Percentiles rank a stretch among this genome's conserved stretches.
phyloP scores from a whole-genome alignment of 2,888 invertebrate genomes.

The Agriopis leucophaearia region DNA sequence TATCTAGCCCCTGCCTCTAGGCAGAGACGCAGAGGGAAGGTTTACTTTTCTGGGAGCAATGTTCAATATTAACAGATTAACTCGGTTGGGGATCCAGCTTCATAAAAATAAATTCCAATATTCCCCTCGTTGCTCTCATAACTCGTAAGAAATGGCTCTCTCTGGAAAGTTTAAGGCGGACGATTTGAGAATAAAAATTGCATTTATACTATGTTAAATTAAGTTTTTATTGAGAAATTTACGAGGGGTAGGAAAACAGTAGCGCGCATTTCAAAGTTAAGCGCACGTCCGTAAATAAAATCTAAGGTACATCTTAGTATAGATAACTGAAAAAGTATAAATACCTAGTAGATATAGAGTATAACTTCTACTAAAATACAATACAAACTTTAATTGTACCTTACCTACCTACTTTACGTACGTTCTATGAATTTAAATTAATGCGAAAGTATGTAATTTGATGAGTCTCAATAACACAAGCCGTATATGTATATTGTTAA shows the following conservation, averaged over 20 bases:
- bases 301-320: conserved; percentile 1
- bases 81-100: conserved; percentile 74
- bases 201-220: conserved; percentile 79
- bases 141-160: conserved; percentile 77
- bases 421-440: too few relatives aligned
- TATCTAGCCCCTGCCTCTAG: conserved; percentile 33
- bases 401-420: too few relatives aligned
- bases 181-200: conserved; percentile 81
- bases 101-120: conserved; percentile 82
- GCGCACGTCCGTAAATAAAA: conserved; percentile 18
- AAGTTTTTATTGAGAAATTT: conserved; percentile 78
- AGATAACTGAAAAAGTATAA: neutral
- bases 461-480: too few relatives aligned
- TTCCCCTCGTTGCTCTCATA: conserved; percentile 79
- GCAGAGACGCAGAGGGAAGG: conserved; percentile 51
- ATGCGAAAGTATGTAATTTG: too few relatives aligned
- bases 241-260: conserved; percentile 63
- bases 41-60: conserved; percentile 72
- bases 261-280: conserved; percentile 17
- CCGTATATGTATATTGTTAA: too few relatives aligned
- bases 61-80: conserved; percentile 83
- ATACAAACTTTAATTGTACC: too few relatives aligned
- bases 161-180: conserved; percentile 78
- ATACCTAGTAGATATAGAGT: neutral
- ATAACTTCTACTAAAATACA: neutral